Percentiles rank a stretch among this genome's conserved stretches.
Evolutionary conservation across 2,888 invertebrate genomes (phyloP).

Genomic region (Erebia epiphron): DNA sequence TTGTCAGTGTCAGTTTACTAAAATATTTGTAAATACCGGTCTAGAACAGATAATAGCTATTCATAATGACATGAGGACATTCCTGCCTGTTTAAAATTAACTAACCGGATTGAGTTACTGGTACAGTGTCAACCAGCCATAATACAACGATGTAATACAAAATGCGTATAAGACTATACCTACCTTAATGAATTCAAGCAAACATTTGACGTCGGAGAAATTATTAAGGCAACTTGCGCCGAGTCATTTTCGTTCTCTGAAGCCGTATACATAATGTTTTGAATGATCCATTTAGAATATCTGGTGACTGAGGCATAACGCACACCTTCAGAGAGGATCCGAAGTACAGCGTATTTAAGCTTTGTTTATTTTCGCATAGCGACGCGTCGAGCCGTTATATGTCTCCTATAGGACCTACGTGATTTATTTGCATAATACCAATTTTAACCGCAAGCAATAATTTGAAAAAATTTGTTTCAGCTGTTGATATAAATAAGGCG

Average conservation of each 20-base stretch:
- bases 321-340: background rate
- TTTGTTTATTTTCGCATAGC: too few relatives aligned
- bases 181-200: conserved; percentile 34
- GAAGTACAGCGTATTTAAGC: too few relatives aligned
- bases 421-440: too few relatives aligned
- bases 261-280: conserved; percentile 32
- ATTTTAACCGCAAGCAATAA: too few relatives aligned
- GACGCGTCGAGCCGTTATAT: too few relatives aligned
- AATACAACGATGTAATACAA: conserved; percentile 11
- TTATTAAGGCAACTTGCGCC: conserved; percentile 41
- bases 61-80: too few relatives aligned
- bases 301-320: conserved; percentile 32
- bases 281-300: conserved; percentile 43
- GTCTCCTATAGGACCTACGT: too few relatives aligned
- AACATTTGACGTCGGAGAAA: conserved; percentile 38
- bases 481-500: too few relatives aligned
- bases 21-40: too few relatives aligned
- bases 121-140: background rate
- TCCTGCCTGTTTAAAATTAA: background rate
- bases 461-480: too few relatives aligned
- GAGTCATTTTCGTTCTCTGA: conserved; percentile 40
- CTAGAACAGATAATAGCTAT: too few relatives aligned
- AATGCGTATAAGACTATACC: conserved; percentile 25
- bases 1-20: too few relatives aligned
- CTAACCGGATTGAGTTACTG: background rate